phyloP scores from a whole-genome alignment of 2,888 invertebrate species.

The Ellobium chinense region DNA sequence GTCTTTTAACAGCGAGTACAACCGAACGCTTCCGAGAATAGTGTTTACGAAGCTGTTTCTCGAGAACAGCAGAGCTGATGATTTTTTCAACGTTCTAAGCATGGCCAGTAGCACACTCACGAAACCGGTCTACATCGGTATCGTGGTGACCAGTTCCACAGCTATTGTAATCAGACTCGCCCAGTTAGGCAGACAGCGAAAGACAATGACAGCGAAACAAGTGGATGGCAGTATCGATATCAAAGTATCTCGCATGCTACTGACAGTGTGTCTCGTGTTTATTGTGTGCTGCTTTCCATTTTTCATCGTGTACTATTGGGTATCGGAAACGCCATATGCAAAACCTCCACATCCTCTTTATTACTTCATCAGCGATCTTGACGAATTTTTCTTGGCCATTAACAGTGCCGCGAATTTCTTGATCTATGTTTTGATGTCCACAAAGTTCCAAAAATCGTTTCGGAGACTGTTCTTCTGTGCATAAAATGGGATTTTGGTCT shows the following conservation, averaged over 20 bases:
- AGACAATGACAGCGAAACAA: not conserved
- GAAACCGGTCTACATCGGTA: not conserved
- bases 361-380: not conserved
- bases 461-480: no score
- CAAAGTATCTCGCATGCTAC: conserved; percentile 1
- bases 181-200: not conserved
- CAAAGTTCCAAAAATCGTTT: conserved; percentile 19
- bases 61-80: not conserved
- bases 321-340: not conserved
- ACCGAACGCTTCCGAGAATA: not conserved
- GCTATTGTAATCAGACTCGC: not conserved
- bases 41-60: not conserved
- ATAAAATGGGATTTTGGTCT: no score
- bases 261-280: not conserved
- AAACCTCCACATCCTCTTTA: not conserved
- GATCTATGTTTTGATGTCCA: conserved; percentile 6
- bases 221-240: not conserved
- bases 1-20: not conserved
- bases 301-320: not conserved
- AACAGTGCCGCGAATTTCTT: conserved; percentile 13
- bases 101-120: not conserved
- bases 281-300: not conserved
- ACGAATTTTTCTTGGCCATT: not conserved
- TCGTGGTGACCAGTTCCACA: not conserved
- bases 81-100: not conserved